Percentiles rank a stretch among this genome's conserved stretches.
Conservation (phyloP, 1,140 invertebrate species). For the Bombus superbus region DNA sequence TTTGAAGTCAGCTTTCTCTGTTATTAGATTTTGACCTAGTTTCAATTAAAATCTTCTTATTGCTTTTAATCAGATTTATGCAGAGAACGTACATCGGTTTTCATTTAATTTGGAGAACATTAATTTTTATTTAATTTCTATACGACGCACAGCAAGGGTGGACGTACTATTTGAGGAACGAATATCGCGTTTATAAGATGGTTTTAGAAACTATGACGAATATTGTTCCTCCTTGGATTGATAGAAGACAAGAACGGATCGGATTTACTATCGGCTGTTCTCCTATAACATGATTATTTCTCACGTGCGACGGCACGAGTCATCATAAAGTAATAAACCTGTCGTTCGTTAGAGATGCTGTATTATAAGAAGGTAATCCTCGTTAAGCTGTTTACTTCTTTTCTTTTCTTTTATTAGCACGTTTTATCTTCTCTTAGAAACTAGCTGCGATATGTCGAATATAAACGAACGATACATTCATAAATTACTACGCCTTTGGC, state of each 20-base stretch:
- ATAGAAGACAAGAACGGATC: slow-evolving; percentile 4
- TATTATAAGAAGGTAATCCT: slow-evolving; percentile 7
- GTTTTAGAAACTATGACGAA: slow-evolving; percentile 3
- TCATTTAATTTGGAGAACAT: neutral
- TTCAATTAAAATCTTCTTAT: neutral
- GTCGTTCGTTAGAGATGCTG: neutral
- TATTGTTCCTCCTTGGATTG: neutral
- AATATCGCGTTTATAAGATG: neutral
- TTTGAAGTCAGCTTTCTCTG: slow-evolving; percentile 5
- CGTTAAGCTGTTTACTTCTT: slow-evolving; percentile 4
- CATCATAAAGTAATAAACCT: slow-evolving; percentile 23
- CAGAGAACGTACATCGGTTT: neutral
- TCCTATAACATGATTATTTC: slow-evolving; percentile 22
- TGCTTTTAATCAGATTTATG: neutral
- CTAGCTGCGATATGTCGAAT: too few species aligned
- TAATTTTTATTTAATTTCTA: neutral
- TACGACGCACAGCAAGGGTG: too few species aligned
- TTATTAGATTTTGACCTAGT: neutral
- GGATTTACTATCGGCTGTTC: slow-evolving; percentile 2
- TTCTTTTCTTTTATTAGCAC: neutral
- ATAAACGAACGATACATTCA: neutral
- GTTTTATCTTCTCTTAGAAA: neutral
- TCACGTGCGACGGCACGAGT: slow-evolving; percentile 12
- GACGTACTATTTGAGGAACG: too few species aligned
- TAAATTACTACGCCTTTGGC: too few species aligned